Percentiles rank a stretch among this genome's conserved stretches.
These are phyloP conservation scores for Triplophysa yarkandensis DNA, from an alignment of 2,797 vertebrate species.

Conservation along the genomic window DNA sequence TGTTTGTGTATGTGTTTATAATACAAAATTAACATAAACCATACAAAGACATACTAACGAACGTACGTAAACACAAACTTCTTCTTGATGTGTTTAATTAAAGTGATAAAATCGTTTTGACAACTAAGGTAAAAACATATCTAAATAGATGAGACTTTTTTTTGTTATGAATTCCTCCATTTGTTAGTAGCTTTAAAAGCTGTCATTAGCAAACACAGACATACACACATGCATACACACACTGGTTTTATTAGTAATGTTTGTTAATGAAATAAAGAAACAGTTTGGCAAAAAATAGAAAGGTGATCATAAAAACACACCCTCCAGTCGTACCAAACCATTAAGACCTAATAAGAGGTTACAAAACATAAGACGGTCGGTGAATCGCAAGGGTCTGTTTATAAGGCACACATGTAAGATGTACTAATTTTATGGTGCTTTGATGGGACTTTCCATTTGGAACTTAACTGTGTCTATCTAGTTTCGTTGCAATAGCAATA, in stretches of 20 bases:
- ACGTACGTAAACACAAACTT: no score
- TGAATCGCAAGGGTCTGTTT: no score
- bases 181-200: constrained; percentile 45
- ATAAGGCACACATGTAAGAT: no score
- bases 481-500: no score
- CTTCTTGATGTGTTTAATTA: no score
- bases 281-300: background rate
- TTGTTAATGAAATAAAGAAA: constrained; percentile 49
- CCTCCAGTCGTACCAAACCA: background rate
- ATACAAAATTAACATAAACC: no score
- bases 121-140: no score
- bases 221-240: constrained; percentile 32
- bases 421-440: no score
- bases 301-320: background rate
- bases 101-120: no score
- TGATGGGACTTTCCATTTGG: background rate
- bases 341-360: background rate
- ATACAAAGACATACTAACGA: no score
- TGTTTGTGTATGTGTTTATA: no score
- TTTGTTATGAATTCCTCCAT: constrained; percentile 5
- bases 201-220: background rate
- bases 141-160: background rate
- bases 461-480: no score
- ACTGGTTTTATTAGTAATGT: constrained; percentile 53
- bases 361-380: background rate